Evolutionary conservation across 2,113 vertebrate species (phyloP).

Genomic region (Dissostichus mawsoni): DNA sequence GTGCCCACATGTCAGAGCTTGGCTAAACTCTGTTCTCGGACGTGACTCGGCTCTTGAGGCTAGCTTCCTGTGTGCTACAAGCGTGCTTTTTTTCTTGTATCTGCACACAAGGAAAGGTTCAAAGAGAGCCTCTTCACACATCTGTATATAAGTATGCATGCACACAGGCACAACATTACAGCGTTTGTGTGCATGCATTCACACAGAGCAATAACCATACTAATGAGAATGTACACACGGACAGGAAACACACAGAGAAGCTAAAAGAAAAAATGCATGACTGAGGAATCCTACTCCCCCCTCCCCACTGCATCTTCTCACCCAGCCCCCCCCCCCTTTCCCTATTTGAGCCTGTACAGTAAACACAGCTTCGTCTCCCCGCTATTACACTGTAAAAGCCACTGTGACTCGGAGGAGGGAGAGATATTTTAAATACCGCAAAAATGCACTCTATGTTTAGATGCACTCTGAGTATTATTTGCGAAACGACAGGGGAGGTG

Average conservation of each 20-base stretch:
- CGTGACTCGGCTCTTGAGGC: conserved; percentile 35
- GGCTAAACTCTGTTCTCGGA: conserved; percentile 42
- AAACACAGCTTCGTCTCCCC: conserved; percentile 41
- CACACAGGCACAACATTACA: conserved; percentile 10
- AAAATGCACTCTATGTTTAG: conserved; percentile 65
- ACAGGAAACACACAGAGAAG: conserved; percentile 23
- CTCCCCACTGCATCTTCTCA: conserved; percentile 21
- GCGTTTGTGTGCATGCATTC: neutral
- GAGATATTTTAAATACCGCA: conserved; percentile 55
- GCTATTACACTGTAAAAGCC: conserved; percentile 24
- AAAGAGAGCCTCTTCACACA: neutral
- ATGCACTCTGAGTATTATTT: conserved; percentile 53
- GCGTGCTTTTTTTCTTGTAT: neutral
- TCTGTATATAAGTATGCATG: conserved; percentile 1
- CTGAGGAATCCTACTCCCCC: conserved; percentile 19
- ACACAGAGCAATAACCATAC: neutral
- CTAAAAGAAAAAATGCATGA: neutral
- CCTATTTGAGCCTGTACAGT: conserved; percentile 21
- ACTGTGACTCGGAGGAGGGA: conserved; percentile 1
- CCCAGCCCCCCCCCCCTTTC: conserved; percentile 23
- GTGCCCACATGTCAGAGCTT: conserved; percentile 67
- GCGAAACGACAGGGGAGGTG: conserved; percentile 6
- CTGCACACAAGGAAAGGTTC: neutral
- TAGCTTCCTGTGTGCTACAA: conserved; percentile 44
- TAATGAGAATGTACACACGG: conserved; percentile 16